These are phyloP conservation scores for Sebastes miniatus DNA, from an alignment of 2,797 vertebrate species.

Conservation along the genomic window DNA sequence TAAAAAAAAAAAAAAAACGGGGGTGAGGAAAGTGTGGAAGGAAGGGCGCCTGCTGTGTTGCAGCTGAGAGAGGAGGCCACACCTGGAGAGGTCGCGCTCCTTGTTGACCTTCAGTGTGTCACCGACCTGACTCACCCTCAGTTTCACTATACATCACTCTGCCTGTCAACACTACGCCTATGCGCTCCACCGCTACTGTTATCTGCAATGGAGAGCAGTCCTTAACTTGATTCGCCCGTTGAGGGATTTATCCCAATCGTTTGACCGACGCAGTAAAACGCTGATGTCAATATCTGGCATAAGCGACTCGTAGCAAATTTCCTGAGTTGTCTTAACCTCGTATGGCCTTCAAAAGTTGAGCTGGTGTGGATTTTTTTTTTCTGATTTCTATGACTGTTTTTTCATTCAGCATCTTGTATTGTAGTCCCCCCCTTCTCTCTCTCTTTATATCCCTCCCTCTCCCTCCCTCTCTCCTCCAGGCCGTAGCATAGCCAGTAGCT, in stretches of 20 bases:
- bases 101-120: slow-evolving; percentile 69
- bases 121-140: slow-evolving; percentile 41
- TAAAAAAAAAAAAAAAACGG: background rate
- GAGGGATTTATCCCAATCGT: slow-evolving; percentile 44
- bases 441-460: slow-evolving; percentile 3
- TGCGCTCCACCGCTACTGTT: slow-evolving; percentile 40
- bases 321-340: background rate
- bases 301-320: slow-evolving; percentile 7
- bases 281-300: slow-evolving; percentile 24
- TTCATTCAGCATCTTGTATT: slow-evolving; percentile 54
- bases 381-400: slow-evolving; percentile 25
- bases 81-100: slow-evolving; percentile 73
- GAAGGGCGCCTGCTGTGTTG: background rate
- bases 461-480: slow-evolving; percentile 69
- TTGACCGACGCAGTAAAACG: slow-evolving; percentile 18
- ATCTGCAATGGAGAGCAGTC: slow-evolving; percentile 27
- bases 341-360: background rate
- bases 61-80: slow-evolving; percentile 57
- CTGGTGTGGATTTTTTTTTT: background rate
- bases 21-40: background rate
- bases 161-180: slow-evolving; percentile 65
- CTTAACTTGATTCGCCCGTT: slow-evolving; percentile 45
- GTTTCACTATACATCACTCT: slow-evolving; percentile 62
- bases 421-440: background rate
- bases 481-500: slow-evolving; percentile 77